Base-by-base conservation (phyloP, 1,140 invertebrate genomes). In the Cryptotermes secundus region DNA sequence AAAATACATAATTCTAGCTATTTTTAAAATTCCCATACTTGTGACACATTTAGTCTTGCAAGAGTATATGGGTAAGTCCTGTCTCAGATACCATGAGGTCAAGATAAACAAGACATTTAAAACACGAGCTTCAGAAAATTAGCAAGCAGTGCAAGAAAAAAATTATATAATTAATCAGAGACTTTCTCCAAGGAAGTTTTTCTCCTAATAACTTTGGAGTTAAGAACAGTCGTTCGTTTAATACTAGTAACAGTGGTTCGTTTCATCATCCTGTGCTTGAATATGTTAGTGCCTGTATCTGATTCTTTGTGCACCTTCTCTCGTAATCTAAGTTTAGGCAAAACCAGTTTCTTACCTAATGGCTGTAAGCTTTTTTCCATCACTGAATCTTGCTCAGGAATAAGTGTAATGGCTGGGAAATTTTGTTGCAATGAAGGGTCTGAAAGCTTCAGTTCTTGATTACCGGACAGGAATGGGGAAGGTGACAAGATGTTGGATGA, bases 231-330 rank as follows among this genome's bases (percentile, higher is more conserved):
- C 6, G 83, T 84, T 84, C 83, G 45, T 38, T 80, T 79, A 80
- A 84, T 84, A 45, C 83, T 84, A 42, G 83, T 80, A 22, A 84
- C n/a, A 34, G 83, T 84, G 9, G 83, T 84, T 80, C 83, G 38
- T 34, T 36, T 84, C n/a, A 84, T 34, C 36, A 84, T 84, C 79
- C 36, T 84, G 34, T 84, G 83, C 79, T 84, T 84, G 42, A 84
- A 84, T 38, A 84, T 84, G 36, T 84, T 59, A 42, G 72, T 80
- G 34, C 79, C 79, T 35, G 72, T 84, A 80, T 49, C 83, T 6
- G 49, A 34, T 34, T 84, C 83, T 45, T 82, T 82, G 35, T 42
- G 81, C 16, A 45, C 4, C 31, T 82, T 82, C 26, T 82, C 81
- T 82, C 81, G 38, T 31, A 82, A 42, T 31, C 81, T 82, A 31